Evolutionary conservation across 2,888 invertebrate genomes (phyloP).

Genomic region (Drosophila emarginata): DNA sequence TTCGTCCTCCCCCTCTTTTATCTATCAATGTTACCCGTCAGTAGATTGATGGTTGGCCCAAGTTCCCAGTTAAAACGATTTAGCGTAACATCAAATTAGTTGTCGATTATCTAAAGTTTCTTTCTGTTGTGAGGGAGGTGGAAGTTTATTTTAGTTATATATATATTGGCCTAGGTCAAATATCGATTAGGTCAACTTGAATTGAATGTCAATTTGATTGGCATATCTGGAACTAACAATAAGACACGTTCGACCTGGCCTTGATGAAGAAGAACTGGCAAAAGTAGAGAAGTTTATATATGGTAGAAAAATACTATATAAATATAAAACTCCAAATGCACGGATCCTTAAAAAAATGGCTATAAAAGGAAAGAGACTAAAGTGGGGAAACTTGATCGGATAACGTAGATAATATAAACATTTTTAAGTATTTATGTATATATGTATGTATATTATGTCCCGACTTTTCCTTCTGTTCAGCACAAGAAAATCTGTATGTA

Average conservation of each 20-base stretch:
- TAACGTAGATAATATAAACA: too few species aligned
- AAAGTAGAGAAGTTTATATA: not conserved
- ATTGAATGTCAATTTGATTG: conserved; percentile 76
- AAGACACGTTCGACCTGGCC: conserved; percentile 4
- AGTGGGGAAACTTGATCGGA: too few species aligned
- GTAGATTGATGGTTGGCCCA: conserved; percentile 12
- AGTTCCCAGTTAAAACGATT: conserved; percentile 45
- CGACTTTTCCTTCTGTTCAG: too few species aligned
- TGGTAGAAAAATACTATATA: not conserved
- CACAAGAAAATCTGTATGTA: too few species aligned
- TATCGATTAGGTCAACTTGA: conserved; percentile 74
- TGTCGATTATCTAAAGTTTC: conserved; percentile 63
- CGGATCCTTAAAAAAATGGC: too few species aligned
- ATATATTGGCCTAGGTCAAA: conserved; percentile 75
- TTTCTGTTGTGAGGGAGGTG: not conserved
- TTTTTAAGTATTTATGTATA: too few species aligned
- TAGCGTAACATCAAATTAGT: conserved; percentile 71
- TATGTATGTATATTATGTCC: too few species aligned
- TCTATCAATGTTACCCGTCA: conserved; percentile 18
- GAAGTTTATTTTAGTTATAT: conserved; percentile 45
- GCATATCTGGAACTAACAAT: conserved; percentile 43
- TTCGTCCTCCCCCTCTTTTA: not conserved
- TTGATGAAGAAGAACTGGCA: not conserved
- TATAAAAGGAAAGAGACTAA: too few species aligned
- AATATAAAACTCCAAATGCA: not conserved